Base-by-base conservation (phyloP, 2,797 vertebrate genomes). In the Diceros bicornis region DNA sequence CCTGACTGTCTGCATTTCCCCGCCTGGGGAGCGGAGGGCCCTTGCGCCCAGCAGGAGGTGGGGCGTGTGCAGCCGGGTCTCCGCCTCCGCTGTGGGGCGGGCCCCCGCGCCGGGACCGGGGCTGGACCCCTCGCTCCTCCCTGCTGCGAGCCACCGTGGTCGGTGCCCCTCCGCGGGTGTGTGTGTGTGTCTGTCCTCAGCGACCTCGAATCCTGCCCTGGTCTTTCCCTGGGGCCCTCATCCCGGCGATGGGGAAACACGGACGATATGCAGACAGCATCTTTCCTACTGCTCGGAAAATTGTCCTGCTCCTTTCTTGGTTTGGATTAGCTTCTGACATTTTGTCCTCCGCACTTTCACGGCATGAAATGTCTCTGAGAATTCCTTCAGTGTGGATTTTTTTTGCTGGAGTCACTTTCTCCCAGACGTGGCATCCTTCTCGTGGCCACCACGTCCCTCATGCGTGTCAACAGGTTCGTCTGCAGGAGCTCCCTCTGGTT, bases 31-130 rank as follows among this genome's bases (percentile, higher is more conserved):
- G 3, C 3, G 10, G 29, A 20, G 18, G 20, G 32, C 57, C 27
- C 57, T 94, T 87, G 41, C 62, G 14, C 13, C 34, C 1, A 20
- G 23, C 2, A n/a, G 0, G 4, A 81, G 29, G 25, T 18, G 0
- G 25, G 6, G 9, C 13, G 23, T n/a, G n/a, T 20, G 11, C 1
- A 72, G 37, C 37, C 75, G 20, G 9, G 8, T 2, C 9, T 2
- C 13, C 0, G 0, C 18, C 4, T 34, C 20, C 13, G 29, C 59
- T 21, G 29, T 0, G 0, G 7, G 7, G 20, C 29, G n/a, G 25
- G 21, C 61, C 32, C 2, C 20, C 5, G 55, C 57, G 34, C 1
- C 1, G 23, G 29, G 7, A 37, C n/a, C 17, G 18, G 17, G 29
- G 25, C 21, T 81, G 34, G n/a, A 34, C 37, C 25, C 37, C 37